These are phyloP conservation scores for Anthophora plumipes DNA, from an alignment of 2,888 invertebrate genomes.

Conservation along the genomic window DNA sequence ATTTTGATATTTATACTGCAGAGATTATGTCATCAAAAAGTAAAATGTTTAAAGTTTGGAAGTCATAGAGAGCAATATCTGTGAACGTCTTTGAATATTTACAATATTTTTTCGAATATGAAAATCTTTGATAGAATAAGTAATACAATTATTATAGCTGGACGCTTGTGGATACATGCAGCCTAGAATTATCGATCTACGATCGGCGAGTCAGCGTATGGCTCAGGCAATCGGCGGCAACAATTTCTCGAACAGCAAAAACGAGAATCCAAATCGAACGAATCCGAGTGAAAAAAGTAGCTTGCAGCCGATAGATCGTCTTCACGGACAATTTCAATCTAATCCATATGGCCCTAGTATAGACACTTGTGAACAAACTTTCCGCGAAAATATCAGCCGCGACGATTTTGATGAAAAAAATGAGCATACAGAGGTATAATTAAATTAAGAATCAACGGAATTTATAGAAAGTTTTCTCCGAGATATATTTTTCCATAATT, in stretches of 20 bases:
- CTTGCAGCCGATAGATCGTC: conserved; percentile 24
- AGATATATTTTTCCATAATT: neutral
- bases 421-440: conserved; percentile 60
- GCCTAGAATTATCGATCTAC: conserved; percentile 78
- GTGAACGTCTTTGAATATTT: neutral
- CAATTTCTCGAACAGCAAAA: conserved; percentile 31
- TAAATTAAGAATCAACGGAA: neutral
- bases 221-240: conserved; percentile 70
- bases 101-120: neutral
- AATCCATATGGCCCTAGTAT: conserved; percentile 39
- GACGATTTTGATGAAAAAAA: conserved; percentile 65
- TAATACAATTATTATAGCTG: conserved; percentile 41
- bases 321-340: conserved; percentile 25
- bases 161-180: conserved; percentile 82
- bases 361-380: conserved; percentile 28
- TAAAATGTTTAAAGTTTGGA: no score
- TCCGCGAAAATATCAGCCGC: conserved; percentile 29
- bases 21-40: no score
- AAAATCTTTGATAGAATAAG: neutral
- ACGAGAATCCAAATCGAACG: conserved; percentile 25
- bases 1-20: no score
- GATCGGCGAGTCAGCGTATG: conserved; percentile 75
- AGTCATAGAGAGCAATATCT: no score
- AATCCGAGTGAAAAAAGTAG: conserved; percentile 23
- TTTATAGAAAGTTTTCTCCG: neutral